These are phyloP conservation scores for Apistogramma diplotaenia DNA, from an alignment of 2,113 vertebrate genomes.

Conservation along the genomic window DNA sequence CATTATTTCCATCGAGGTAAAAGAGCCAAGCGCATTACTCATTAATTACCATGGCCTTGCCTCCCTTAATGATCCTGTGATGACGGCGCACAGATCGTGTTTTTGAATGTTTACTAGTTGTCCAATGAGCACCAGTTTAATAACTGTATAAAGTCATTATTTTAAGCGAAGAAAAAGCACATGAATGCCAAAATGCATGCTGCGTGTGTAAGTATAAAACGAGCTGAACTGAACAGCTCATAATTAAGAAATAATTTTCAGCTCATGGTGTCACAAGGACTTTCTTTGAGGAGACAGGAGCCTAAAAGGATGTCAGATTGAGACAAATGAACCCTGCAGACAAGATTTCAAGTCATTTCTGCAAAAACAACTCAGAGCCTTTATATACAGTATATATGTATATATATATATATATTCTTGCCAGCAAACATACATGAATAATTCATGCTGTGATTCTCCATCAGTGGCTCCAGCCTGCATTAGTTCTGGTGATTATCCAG, in stretches of 20 bases:
- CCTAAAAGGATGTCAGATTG: neutral
- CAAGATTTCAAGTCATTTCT: constrained; percentile 2
- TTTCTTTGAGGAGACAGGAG: neutral
- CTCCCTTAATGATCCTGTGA: neutral
- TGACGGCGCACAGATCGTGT: neutral
- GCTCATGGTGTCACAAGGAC: neutral
- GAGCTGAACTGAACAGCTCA: neutral
- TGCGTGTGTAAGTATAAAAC: neutral
- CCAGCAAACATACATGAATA: constrained; percentile 52
- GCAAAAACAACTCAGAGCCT: constrained; percentile 31
- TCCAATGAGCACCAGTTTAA: neutral
- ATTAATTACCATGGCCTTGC: constrained; percentile 14
- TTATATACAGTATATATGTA: neutral
- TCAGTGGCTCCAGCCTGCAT: constrained; percentile 8
- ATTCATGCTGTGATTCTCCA: constrained; percentile 30
- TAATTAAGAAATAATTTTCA: neutral
- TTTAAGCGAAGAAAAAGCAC: neutral
- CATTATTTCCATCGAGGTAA: constrained; percentile 12
- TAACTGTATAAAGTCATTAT: neutral
- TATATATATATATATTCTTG: neutral
- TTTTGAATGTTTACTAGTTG: neutral
- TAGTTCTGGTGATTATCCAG: neutral
- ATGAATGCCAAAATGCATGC: neutral
- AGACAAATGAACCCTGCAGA: neutral
- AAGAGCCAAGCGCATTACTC: constrained; percentile 1